Evolutionary conservation across 2,888 invertebrate species (phyloP), one percentile per base, ranked within the genome.

Genomic region (Cataglyphis cursor): DNA sequence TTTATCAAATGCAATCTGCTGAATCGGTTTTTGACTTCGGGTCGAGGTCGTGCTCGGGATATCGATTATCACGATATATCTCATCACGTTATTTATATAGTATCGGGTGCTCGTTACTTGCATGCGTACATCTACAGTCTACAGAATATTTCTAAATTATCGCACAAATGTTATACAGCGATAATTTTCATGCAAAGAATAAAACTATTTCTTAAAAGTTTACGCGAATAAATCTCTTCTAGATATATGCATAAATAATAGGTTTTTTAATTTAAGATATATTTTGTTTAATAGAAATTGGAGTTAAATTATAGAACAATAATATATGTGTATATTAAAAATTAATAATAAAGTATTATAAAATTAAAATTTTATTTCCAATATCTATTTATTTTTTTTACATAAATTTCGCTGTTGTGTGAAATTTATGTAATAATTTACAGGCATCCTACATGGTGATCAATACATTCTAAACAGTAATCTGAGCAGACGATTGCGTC

Each of bases 61-160:
- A 91, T 91, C 90, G 91, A 91, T 91, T 91, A 87, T 84, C 78
- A 65, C 86, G 90, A 91, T 90, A 85, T 85, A 90, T 89, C 82
- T 85, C 83, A 80, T 82, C 86, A 84, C 82, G 83, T 85, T 75
- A 62, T 61, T 74, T 62, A 21, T 62, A 61, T 61, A 62, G 41
- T 62, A 75, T 64, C 28, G 41, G 44, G 59, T 59, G 73, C 70
- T 54, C 59, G 85, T 85, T 86, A 86, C 70, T 85, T 85, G 48
- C 48, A 75, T 35, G 48, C 41, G 15, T 74, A 62, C 15, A 62
- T 68, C 74, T 62, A 54, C 41, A 44, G 64, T 68, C 74, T 62
- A 54, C 41, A 44, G 64, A 74, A 31, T 75, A 44, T 75, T 64
- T 9, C 12, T 44, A 48, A 64, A 75, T 64, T 48, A 35, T 18